phyloP scores from a whole-genome alignment of 2,888 invertebrate genomes.

The Branchipolynoe longqiensis region DNA sequence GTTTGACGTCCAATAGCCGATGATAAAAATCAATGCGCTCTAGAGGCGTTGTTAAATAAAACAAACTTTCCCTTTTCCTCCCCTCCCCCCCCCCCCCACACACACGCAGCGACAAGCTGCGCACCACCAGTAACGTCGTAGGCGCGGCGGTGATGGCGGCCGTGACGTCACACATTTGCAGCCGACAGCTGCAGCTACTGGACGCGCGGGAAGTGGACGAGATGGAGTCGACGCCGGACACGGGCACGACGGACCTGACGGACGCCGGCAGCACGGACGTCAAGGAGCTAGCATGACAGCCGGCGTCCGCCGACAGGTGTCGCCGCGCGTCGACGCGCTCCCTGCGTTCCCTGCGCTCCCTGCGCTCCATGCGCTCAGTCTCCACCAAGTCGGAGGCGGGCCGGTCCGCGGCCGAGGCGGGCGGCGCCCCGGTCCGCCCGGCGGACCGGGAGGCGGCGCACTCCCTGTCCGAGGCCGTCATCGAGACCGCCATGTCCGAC shows the following conservation, averaged over 20 bases:
- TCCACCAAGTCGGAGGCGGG: slow-evolving; percentile 3
- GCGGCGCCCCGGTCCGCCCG: not conserved
- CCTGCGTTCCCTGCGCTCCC: not conserved
- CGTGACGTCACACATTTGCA: slow-evolving; percentile 44
- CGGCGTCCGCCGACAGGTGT: not conserved
- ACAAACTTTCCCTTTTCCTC: no score
- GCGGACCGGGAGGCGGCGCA: no score
- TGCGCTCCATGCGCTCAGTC: not conserved
- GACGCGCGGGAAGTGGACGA: slow-evolving; percentile 46
- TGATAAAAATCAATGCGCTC: no score
- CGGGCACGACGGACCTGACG: slow-evolving; percentile 40
- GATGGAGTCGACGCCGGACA: slow-evolving; percentile 51
- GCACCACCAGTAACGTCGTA: slow-evolving; percentile 48
- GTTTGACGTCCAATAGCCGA: no score
- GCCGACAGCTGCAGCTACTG: slow-evolving; percentile 36
- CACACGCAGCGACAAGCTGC: slow-evolving; percentile 47
- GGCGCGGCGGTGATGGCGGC: slow-evolving; percentile 10
- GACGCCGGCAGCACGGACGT: slow-evolving; percentile 33
- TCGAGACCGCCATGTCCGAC: not conserved
- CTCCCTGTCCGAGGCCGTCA: no score
- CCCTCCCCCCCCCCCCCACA: no score
- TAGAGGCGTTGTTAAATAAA: no score
- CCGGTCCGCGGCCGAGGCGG: not conserved
- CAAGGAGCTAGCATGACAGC: slow-evolving; percentile 36
- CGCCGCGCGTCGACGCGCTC: slow-evolving; percentile 3